Evolutionary conservation across 2,797 vertebrate genomes (phyloP), one percentile per base, ranked within the genome.

Genomic region (Echeneis naucrates): DNA sequence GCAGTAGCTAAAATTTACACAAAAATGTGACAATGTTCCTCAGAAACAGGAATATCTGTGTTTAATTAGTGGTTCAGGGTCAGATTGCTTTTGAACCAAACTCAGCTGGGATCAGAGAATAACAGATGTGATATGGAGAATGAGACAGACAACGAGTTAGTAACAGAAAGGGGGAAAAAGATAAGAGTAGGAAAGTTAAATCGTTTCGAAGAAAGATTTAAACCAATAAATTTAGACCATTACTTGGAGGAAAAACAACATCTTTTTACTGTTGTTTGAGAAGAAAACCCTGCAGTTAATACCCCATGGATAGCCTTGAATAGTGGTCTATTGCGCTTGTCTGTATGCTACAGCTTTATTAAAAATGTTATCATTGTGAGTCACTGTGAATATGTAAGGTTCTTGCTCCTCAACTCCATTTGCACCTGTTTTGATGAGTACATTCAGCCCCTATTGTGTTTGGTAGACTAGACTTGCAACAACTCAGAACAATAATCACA

Each of bases 11-110:
- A 55, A 75, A 60, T 68, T 45, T 67, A n/a, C n/a, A n/a, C n/a
- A n/a, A 63, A 70, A 61, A 59, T 74, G 61, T 37, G 57, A 37
- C 13, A 21, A 70, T 53, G 53, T 88, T 88, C 30, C 30, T 95
- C 92, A 95, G 93, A 90, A 94, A 93, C 93, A 94, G 81, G 84
- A 94, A 93, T 92, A 92, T 95, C 94, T 96, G 91, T 95, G 90
- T 87, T 91, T 93, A 82, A 92, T 91, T 81, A 94, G 87, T 11
- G 90, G 93, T 87, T 91, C 91, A 0, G 95, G 93, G 78, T 94
- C 92, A 51, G 94, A 90, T 19, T 92, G 92, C 82, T 92, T 93
- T 78, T 93, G 92, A 77, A 92, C 79, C 81, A 94, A 91, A 77
- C 95, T 96, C 92, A 95, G 91, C 94, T 96, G 75, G 62, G 82